Evolutionary conservation across 2,797 vertebrate genomes (phyloP).

Genomic region (Lacerta viridis): DNA sequence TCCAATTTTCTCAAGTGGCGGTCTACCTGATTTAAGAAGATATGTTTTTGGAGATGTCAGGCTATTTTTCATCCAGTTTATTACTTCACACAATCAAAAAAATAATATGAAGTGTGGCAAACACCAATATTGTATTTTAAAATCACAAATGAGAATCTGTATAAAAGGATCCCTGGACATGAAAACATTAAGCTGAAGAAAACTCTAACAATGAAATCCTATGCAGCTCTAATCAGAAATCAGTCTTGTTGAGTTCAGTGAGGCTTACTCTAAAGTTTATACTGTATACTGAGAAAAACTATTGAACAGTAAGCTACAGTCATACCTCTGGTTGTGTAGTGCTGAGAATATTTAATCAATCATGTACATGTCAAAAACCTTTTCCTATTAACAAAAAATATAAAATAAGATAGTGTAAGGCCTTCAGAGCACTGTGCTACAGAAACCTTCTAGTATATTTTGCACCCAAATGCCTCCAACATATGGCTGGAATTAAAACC

Average conservation of each 20-base stretch:
- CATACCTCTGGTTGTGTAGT: too few relatives aligned
- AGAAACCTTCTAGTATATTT: background rate
- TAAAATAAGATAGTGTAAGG: background rate
- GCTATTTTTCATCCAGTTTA: conserved; percentile 48
- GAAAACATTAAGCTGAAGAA: background rate
- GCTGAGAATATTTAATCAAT: background rate
- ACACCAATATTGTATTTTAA: background rate
- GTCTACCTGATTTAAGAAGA: conserved; percentile 89
- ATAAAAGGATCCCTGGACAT: background rate
- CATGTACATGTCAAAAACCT: background rate
- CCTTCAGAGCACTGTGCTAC: too few relatives aligned
- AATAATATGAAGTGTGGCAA: background rate
- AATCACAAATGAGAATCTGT: background rate
- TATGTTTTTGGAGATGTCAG: conserved; percentile 60
- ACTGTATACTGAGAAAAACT: background rate
- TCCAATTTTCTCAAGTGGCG: conserved; percentile 97
- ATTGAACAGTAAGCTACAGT: background rate
- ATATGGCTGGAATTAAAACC: background rate
- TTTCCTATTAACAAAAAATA: background rate
- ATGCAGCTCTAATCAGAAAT: background rate
- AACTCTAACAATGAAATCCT: background rate
- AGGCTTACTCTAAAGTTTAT: background rate
- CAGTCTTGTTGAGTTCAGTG: background rate
- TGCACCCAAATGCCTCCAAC: background rate
- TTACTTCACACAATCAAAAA: background rate